Percentiles rank a stretch among this genome's conserved stretches.
Conservation (phyloP, 2,797 vertebrate genomes). For the Taenioides sp. region DNA sequence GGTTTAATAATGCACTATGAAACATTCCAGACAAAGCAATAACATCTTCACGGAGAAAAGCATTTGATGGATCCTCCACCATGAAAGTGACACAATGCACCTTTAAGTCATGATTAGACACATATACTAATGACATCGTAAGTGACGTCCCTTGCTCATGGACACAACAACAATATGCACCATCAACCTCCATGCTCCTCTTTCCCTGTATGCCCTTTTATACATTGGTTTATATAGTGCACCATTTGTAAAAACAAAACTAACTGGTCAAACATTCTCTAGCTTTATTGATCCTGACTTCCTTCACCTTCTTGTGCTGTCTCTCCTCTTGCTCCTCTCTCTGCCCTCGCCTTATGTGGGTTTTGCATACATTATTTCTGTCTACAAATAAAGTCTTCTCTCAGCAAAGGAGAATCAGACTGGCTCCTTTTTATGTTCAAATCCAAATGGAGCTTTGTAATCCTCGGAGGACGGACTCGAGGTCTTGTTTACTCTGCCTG, state of each 20-base stretch:
- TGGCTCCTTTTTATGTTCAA: conserved; percentile 58
- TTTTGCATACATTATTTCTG: conserved; percentile 58
- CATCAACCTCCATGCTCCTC: not conserved
- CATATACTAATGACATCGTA: too few relatives aligned
- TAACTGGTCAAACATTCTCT: not conserved
- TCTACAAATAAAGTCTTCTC: conserved; percentile 42
- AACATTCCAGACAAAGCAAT: too few relatives aligned
- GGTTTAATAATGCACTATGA: too few relatives aligned
- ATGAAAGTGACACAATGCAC: too few relatives aligned
- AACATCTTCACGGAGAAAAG: too few relatives aligned
- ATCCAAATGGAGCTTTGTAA: conserved; percentile 52
- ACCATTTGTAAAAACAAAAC: too few relatives aligned
- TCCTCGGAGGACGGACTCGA: conserved; percentile 56
- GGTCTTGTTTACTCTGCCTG: conserved; percentile 57
- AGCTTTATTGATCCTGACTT: conserved; percentile 24
- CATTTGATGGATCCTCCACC: too few relatives aligned
- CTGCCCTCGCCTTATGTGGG: conserved; percentile 22
- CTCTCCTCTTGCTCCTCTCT: conserved; percentile 13
- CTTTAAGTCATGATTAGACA: too few relatives aligned
- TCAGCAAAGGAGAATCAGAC: conserved; percentile 55
- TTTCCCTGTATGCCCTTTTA: not conserved
- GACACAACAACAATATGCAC: too few relatives aligned
- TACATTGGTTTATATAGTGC: not conserved
- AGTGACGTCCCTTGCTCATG: too few relatives aligned
- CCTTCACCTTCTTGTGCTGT: conserved; percentile 18